phyloP scores from a whole-genome alignment of 2,888 invertebrate genomes.

The Amiota mariae region DNA sequence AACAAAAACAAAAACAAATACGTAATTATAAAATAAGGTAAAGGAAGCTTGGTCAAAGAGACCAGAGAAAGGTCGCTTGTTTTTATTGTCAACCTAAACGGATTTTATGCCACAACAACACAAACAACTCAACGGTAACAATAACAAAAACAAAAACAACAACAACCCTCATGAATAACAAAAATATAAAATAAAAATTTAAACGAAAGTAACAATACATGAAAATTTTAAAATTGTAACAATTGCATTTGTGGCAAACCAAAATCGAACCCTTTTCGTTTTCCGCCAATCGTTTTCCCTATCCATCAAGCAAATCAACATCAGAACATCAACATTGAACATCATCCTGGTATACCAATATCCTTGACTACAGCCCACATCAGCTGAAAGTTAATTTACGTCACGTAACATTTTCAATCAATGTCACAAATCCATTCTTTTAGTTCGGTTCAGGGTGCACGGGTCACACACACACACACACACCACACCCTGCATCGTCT shows the following conservation, averaged over 20 bases:
- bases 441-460: neutral
- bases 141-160: no score
- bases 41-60: constrained; percentile 25
- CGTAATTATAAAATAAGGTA: constrained; percentile 56
- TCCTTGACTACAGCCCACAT: neutral
- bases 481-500: no score
- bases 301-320: no score
- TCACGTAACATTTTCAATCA: constrained; percentile 66
- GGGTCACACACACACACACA: no score
- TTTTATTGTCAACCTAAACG: constrained; percentile 24
- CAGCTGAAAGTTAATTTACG: constrained; percentile 62
- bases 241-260: constrained; percentile 59
- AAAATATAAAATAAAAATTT: neutral
- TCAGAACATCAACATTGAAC: no score
- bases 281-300: no score
- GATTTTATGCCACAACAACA: constrained; percentile 60
- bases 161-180: constrained; percentile 12
- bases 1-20: no score
- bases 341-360: no score
- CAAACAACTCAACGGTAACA: constrained; percentile 60
- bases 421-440: constrained; percentile 49
- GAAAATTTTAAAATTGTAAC: constrained; percentile 59
- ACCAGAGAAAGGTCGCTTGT: constrained; percentile 49
- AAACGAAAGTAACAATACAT: neutral
- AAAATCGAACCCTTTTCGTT: constrained; percentile 16